phyloP scores from a whole-genome alignment of 2,113 vertebrate genomes.

The Phodopus roborovskii region DNA sequence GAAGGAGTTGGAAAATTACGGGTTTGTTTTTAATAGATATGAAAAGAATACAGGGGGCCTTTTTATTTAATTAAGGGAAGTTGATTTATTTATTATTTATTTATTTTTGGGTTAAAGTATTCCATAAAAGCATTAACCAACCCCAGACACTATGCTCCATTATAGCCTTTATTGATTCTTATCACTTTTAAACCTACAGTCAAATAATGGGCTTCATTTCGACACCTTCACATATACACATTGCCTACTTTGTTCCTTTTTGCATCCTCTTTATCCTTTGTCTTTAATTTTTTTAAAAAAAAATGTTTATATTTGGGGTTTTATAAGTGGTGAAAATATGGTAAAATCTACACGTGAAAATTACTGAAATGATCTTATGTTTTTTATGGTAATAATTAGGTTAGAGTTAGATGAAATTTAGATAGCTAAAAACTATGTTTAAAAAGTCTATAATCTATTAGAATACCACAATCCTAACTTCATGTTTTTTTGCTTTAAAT shows the following conservation, averaged over 20 bases:
- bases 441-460: neutral
- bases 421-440: neutral
- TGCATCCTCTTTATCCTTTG: neutral
- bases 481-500: neutral
- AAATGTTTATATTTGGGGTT: neutral
- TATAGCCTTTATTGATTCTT: neutral
- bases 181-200: neutral
- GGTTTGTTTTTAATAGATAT: neutral
- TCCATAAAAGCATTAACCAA: neutral
- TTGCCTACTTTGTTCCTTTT: neutral
- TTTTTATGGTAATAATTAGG: neutral
- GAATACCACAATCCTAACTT: neutral
- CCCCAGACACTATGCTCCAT: neutral
- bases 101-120: slow-evolving; percentile 32
- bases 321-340: slow-evolving; percentile 19
- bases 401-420: slow-evolving; percentile 13
- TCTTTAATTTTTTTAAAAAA: neutral
- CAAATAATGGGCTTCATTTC: neutral
- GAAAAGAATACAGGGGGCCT: neutral
- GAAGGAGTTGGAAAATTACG: slow-evolving; percentile 12
- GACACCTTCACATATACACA: neutral
- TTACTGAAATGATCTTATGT: slow-evolving; percentile 9
- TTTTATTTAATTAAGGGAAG: slow-evolving; percentile 35
- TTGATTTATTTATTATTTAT: neutral
- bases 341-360: neutral